phyloP scores from a whole-genome alignment of 2,888 invertebrate genomes.

The Pollenia amentaria region DNA sequence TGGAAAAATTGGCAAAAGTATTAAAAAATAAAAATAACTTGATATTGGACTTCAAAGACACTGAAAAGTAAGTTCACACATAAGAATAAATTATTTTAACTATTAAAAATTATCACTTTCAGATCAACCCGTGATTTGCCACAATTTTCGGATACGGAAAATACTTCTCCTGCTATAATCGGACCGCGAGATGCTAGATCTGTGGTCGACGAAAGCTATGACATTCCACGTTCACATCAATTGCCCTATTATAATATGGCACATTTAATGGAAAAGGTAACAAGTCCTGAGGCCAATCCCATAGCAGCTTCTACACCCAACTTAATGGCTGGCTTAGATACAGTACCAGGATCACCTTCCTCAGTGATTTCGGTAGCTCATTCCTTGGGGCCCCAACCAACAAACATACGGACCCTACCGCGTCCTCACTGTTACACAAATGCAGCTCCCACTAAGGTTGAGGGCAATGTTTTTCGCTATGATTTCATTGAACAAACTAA shows the following conservation, averaged over 20 bases:
- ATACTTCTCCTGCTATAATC: constrained; percentile 84
- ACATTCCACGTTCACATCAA: constrained; percentile 89
- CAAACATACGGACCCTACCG: constrained; percentile 79
- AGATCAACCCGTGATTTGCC: constrained; percentile 82
- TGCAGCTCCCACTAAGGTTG: constrained; percentile 85
- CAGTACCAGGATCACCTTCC: constrained; percentile 69
- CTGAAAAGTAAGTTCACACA: constrained; percentile 81
- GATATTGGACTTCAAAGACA: constrained; percentile 83
- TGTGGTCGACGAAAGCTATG: constrained; percentile 87
- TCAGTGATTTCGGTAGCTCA: constrained; percentile 68
- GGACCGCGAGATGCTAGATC: constrained; percentile 83
- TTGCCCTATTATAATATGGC: constrained; percentile 84
- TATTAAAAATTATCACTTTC: not conserved
- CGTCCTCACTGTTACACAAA: constrained; percentile 86
- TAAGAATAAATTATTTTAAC: not conserved
- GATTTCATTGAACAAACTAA: constrained; percentile 84
- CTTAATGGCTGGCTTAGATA: constrained; percentile 79
- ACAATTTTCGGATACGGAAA: constrained; percentile 84
- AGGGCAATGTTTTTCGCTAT: constrained; percentile 85
- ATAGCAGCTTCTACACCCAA: constrained; percentile 84
- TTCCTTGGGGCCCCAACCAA: constrained; percentile 70
- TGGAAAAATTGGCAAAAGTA: constrained; percentile 80
- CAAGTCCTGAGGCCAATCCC: constrained; percentile 81
- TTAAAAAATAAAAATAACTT: constrained; percentile 87
- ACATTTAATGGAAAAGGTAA: constrained; percentile 80